Percentiles rank a stretch among this genome's conserved stretches.
Evolutionary conservation across 2,888 invertebrate species (phyloP).

Genomic region (Ornithoptera priamus): DNA sequence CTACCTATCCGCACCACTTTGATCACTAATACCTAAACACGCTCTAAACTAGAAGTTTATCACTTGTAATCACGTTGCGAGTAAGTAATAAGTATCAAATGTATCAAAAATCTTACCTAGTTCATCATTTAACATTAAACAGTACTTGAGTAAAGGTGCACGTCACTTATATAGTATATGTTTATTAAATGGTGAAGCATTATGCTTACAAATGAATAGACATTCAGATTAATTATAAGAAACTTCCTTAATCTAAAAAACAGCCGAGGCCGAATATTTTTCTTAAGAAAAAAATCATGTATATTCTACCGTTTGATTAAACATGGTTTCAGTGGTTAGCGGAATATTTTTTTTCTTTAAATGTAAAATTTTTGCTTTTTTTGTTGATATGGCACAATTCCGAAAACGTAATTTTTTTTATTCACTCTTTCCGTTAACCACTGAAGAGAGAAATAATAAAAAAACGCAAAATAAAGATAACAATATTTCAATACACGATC

Average conservation of each 20-base stretch:
- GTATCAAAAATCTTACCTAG: slow-evolving; percentile 75
- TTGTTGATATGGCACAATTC: slow-evolving; percentile 47
- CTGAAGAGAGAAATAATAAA: slow-evolving; percentile 47
- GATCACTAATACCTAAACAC: slow-evolving; percentile 61
- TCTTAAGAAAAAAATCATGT: slow-evolving; percentile 43
- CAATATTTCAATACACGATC: slow-evolving; percentile 47
- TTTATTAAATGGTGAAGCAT: slow-evolving; percentile 66
- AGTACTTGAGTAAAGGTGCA: slow-evolving; percentile 71
- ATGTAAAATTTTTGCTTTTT: slow-evolving; percentile 35
- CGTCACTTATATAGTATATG: slow-evolving; percentile 56
- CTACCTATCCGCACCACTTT: slow-evolving; percentile 74
- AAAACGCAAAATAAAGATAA: slow-evolving; percentile 48
- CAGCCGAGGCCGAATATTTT: slow-evolving; percentile 53
- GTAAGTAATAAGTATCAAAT: slow-evolving; percentile 79
- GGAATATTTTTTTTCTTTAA: slow-evolving; percentile 40
- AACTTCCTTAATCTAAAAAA: slow-evolving; percentile 65
- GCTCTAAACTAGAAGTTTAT: slow-evolving; percentile 69
- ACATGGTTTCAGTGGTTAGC: slow-evolving; percentile 59
- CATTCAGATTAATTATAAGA: slow-evolving; percentile 70
- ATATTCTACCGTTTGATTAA: slow-evolving; percentile 33
- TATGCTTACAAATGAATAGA: slow-evolving; percentile 75
- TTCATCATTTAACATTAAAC: slow-evolving; percentile 60
- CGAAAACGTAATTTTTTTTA: slow-evolving; percentile 37
- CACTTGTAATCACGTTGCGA: slow-evolving; percentile 78
- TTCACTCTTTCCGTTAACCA: slow-evolving; percentile 52